These are phyloP conservation scores for Amphipoea lucens DNA, from an alignment of 2,888 invertebrate species.

Conservation along the genomic window DNA sequence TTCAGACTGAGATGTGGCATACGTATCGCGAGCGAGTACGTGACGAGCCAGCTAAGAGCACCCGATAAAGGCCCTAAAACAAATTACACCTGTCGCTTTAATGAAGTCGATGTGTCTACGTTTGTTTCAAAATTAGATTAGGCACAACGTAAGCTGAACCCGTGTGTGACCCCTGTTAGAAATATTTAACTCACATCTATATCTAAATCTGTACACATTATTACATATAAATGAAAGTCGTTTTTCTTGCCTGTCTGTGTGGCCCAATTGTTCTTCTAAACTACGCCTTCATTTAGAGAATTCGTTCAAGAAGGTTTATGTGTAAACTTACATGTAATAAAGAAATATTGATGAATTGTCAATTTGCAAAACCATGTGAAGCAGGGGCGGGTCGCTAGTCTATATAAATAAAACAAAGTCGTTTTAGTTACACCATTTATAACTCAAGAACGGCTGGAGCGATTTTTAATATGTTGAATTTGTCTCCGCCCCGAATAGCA, in stretches of 20 bases:
- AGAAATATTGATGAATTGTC: not conserved
- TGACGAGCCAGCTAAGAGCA: conserved; percentile 52
- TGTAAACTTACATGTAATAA: not conserved
- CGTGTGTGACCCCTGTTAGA: not conserved
- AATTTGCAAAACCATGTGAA: not conserved
- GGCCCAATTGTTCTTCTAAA: not conserved
- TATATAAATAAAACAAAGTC: not conserved
- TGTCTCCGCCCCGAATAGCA: too few species aligned
- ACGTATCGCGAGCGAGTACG: conserved; percentile 56
- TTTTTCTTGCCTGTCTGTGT: not conserved
- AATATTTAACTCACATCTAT: not conserved
- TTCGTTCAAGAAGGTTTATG: not conserved
- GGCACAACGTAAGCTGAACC: not conserved
- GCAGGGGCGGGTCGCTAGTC: not conserved
- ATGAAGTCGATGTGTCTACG: conserved; percentile 34
- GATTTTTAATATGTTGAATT: too few species aligned
- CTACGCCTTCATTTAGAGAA: not conserved
- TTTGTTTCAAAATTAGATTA: conserved; percentile 30
- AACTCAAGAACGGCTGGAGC: too few species aligned
- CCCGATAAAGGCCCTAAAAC: conserved; percentile 48
- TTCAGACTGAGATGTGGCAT: conserved; percentile 58
- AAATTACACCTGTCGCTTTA: conserved; percentile 57
- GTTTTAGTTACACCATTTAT: too few species aligned
- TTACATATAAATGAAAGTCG: not conserved
- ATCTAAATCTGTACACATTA: not conserved